Percentiles rank a stretch among this genome's conserved stretches.
phyloP scores from a whole-genome alignment of 2,888 invertebrate species.

The Brenthis daphne region DNA sequence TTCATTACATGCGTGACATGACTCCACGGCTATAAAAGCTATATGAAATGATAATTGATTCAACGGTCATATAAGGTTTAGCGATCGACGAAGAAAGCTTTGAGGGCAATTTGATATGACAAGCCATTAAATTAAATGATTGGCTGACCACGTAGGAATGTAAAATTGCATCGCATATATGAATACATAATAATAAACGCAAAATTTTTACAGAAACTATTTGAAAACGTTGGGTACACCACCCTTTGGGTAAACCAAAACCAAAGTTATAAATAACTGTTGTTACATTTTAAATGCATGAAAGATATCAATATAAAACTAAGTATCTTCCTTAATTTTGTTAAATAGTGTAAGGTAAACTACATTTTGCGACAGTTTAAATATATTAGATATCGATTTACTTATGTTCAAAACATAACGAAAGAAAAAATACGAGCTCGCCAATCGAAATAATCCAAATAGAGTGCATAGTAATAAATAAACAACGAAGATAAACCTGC shows the following conservation, averaged over 20 bases:
- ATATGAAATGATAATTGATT: conserved; percentile 62
- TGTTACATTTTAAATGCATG: too few relatives aligned
- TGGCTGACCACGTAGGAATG: conserved; percentile 64
- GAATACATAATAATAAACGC: conserved; percentile 7
- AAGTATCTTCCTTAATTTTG: too few relatives aligned
- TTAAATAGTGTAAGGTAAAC: too few relatives aligned
- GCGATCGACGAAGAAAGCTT: conserved; percentile 53
- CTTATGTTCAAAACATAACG: conserved; percentile 15
- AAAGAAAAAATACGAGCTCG: conserved; percentile 22
- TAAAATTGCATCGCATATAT: conserved; percentile 41
- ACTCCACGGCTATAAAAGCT: conserved; percentile 44
- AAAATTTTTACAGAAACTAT: background rate
- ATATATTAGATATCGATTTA: too few relatives aligned
- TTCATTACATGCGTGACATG: conserved; percentile 47
- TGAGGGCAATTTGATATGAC: conserved; percentile 60
- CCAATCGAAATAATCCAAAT: conserved; percentile 36
- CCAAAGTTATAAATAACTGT: too few relatives aligned
- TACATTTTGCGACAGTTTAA: too few relatives aligned
- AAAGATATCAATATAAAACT: too few relatives aligned
- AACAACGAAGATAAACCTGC: conserved; percentile 38
- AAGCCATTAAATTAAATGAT: conserved; percentile 67
- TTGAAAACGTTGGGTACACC: too few relatives aligned
- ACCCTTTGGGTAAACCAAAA: too few relatives aligned
- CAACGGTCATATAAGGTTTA: conserved; percentile 53
- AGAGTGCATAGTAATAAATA: conserved; percentile 38